Conservation (phyloP, 2,888 invertebrate genomes). For the Emmelina monodactyla region DNA sequence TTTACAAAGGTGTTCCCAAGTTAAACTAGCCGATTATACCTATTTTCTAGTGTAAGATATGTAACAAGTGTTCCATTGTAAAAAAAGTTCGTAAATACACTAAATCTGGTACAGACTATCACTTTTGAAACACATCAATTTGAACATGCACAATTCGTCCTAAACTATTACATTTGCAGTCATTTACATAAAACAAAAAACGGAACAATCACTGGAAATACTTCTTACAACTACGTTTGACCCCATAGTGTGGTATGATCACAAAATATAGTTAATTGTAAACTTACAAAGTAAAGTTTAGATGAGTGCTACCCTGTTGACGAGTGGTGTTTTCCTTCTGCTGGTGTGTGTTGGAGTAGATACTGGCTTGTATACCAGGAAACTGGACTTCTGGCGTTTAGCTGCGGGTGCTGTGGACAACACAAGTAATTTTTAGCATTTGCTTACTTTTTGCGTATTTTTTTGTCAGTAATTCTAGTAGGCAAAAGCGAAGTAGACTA, state of each 20-base stretch:
- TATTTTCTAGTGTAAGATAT: slow-evolving; percentile 51
- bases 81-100: slow-evolving; percentile 42
- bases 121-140: slow-evolving; percentile 20
- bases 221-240: slow-evolving; percentile 16
- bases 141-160: background rate
- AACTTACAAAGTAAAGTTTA: slow-evolving; percentile 19
- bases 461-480: too few relatives aligned
- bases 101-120: slow-evolving; percentile 41
- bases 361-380: slow-evolving; percentile 50
- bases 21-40: background rate
- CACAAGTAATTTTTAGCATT: too few relatives aligned
- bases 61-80: slow-evolving; percentile 50
- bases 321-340: slow-evolving; percentile 70
- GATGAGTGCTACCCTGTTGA: slow-evolving; percentile 58
- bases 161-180: slow-evolving; percentile 14
- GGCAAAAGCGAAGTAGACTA: too few relatives aligned
- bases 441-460: too few relatives aligned
- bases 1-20: background rate
- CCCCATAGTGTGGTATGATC: slow-evolving; percentile 28
- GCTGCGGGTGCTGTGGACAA: slow-evolving; percentile 57
- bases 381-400: slow-evolving; percentile 53
- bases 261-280: slow-evolving; percentile 20
- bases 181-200: slow-evolving; percentile 22
- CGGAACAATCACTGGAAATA: slow-evolving; percentile 31
- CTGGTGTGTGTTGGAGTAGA: slow-evolving; percentile 56